Base-by-base conservation (phyloP, 2,888 invertebrate species). In the Iselma pallidipennis region DNA sequence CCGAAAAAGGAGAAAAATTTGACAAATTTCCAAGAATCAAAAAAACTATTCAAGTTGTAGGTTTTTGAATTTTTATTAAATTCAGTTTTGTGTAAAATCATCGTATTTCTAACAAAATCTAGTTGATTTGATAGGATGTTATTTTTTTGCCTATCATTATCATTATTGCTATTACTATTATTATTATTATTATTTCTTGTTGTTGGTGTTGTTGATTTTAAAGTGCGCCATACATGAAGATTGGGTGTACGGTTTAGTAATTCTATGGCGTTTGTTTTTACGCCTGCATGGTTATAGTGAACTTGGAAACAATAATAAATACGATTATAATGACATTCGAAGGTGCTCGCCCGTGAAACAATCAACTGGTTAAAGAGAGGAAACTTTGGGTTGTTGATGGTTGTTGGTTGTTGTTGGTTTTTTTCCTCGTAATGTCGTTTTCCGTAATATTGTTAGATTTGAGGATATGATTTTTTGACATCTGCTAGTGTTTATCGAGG, bases 331-430 rank as follows among this genome's bases (percentile, higher is more conserved):
- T 78, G 77, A 78, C 77, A 77, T 76, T 74, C 68, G 66, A 60
- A 78, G 76, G 77, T 76, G 78, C 76, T 75, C 77, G 71, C 66
- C 74, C 77, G 72, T 77, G 72, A 76, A 75, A 76, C 74, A 72
- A 76, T 75, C 68, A 70, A 63, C 68, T 68, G 68, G 63, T 66
- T 68, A 45, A 45, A 45, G 25, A 25, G 3, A 25, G 25, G 25
- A 25, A 25, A 25, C 25, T 6, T 25, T 6, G 6, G 6, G n/a
- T n/a, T n/a, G n/a, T n/a, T n/a, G n/a, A n/a, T n/a, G n/a, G n/a
- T n/a, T n/a, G n/a, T n/a, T n/a, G n/a, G n/a, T n/a, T n/a, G n/a
- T n/a, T n/a, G n/a, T n/a, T n/a, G n/a, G 25, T 25, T 25, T 25
- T 25, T 25, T 25, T 25, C 25, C 3, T 6, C 25, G 4, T 25